Evolutionary conservation across 2,113 vertebrate species (phyloP).

Genomic region (Arizona elegans): DNA sequence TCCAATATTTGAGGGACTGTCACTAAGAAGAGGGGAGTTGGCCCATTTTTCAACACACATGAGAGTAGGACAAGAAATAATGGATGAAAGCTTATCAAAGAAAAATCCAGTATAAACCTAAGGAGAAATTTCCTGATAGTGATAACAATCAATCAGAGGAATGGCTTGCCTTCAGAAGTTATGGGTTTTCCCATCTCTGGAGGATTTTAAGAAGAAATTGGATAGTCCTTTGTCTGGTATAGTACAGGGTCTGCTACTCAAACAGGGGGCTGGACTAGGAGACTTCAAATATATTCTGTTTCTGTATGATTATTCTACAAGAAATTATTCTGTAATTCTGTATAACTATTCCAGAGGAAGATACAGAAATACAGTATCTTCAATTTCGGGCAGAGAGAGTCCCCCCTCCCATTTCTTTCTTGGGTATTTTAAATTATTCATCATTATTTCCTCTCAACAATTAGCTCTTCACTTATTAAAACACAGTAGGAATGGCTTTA

Average conservation of each 20-base stretch:
- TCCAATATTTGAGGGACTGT: not conserved
- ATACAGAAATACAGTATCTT: not conserved
- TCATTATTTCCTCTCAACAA: conserved; percentile 59
- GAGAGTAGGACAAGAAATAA: not conserved
- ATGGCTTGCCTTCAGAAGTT: not conserved
- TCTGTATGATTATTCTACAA: not conserved
- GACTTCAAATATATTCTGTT: not conserved
- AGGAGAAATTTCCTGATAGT: not conserved
- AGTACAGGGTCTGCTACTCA: not conserved
- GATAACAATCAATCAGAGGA: not conserved
- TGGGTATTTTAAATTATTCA: conserved; percentile 64
- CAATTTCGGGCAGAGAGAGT: conserved; percentile 54
- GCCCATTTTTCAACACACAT: not conserved
- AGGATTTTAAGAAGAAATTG: not conserved
- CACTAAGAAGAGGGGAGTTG: not conserved
- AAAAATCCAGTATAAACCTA: not conserved
- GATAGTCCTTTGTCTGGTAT: not conserved
- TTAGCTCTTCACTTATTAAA: conserved; percentile 61
- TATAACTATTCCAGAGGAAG: not conserved
- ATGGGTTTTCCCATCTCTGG: not conserved
- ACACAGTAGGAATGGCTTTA: conserved; percentile 56
- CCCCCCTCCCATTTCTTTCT: conserved; percentile 52
- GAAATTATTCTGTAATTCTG: not conserved
- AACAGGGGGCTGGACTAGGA: not conserved
- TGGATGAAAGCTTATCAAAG: not conserved